Conservation (phyloP, 2,797 vertebrate species). For the Tinamus major region DNA sequence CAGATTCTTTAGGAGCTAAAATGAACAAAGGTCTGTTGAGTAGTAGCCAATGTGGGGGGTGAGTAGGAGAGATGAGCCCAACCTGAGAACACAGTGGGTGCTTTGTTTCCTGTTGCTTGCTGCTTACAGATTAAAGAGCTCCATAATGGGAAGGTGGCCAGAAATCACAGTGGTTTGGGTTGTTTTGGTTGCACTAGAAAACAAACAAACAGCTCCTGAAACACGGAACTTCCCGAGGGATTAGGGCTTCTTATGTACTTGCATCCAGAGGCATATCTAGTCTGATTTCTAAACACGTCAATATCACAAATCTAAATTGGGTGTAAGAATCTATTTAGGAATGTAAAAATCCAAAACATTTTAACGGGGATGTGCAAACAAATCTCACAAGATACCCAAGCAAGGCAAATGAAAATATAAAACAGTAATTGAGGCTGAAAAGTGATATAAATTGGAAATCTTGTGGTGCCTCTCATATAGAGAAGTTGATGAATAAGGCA, state of each 20-base stretch:
- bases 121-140: constrained; percentile 4
- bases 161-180: not conserved
- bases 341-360: not conserved
- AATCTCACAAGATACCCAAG: not conserved
- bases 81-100: not conserved
- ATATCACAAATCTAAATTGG: not conserved
- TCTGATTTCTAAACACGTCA: not conserved
- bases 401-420: not conserved
- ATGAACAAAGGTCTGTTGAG: not conserved
- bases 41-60: not conserved
- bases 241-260: not conserved
- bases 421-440: not conserved
- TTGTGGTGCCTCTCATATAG: not conserved
- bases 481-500: not conserved
- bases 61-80: not conserved
- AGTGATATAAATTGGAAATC: not conserved
- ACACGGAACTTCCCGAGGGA: not conserved
- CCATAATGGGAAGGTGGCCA: not conserved
- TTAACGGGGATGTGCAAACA: not conserved
- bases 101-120: constrained; percentile 9
- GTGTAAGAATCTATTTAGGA: not conserved
- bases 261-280: not conserved
- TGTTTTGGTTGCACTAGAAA: not conserved
- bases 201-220: not conserved
- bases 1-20: not conserved